phyloP scores from a whole-genome alignment of 2,797 vertebrate species.

The Sebastes miniatus region DNA sequence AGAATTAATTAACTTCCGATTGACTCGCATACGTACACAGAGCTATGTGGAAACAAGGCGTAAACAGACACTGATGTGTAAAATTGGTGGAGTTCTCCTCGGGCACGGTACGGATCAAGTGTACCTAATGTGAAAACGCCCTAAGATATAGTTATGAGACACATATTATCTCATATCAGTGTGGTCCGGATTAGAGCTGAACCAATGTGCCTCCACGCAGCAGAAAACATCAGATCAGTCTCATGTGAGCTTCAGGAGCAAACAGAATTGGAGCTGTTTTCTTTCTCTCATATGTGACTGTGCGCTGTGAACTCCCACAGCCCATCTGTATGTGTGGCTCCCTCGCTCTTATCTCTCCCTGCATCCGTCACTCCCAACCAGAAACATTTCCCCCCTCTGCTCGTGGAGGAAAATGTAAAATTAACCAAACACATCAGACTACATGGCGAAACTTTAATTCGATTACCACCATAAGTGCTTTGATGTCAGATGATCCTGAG shows the following conservation, averaged over 20 bases:
- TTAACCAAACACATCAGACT: constrained; percentile 30
- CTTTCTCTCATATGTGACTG: constrained; percentile 7
- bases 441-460: constrained; percentile 16
- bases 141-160: too few species aligned
- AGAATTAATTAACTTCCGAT: too few species aligned
- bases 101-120: too few species aligned
- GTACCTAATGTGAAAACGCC: too few species aligned
- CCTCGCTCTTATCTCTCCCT: constrained; percentile 1
- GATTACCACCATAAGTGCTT: constrained; percentile 5
- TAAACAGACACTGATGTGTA: too few species aligned
- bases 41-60: too few species aligned
- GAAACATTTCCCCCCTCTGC: neutral
- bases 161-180: too few species aligned
- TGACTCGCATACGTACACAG: too few species aligned
- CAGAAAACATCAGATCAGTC: constrained; percentile 5
- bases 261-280: neutral
- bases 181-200: neutral
- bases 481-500: constrained; percentile 6
- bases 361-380: constrained; percentile 11
- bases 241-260: neutral
- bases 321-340: constrained; percentile 28
- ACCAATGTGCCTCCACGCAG: neutral
- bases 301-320: constrained; percentile 33
- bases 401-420: constrained; percentile 9
- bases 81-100: too few species aligned